These are phyloP conservation scores for Corbicula japonica DNA, from an alignment of 2,888 invertebrate species.

Conservation along the genomic window DNA sequence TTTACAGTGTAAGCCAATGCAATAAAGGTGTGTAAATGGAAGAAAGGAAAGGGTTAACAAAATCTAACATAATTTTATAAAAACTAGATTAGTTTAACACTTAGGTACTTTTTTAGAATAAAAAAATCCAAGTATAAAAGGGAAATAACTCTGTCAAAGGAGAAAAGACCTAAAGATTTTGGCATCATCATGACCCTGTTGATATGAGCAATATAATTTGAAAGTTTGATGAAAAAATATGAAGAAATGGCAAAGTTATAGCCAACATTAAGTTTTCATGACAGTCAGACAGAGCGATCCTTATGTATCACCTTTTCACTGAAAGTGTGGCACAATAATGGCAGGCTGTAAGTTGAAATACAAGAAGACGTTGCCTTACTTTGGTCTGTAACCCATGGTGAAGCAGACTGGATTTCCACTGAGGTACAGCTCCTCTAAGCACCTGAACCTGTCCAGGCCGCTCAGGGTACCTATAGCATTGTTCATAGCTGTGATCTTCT, in stretches of 20 bases:
- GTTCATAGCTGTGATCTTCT: conserved; percentile 67
- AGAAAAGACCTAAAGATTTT: too few species aligned
- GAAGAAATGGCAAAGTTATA: background rate
- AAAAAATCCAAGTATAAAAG: too few species aligned
- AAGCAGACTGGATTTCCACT: conserved; percentile 81
- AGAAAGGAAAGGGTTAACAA: too few species aligned
- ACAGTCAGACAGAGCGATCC: background rate
- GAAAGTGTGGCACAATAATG: background rate
- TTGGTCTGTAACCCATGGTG: conserved; percentile 79
- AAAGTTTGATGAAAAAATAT: too few species aligned
- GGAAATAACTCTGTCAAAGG: too few species aligned
- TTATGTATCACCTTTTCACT: background rate
- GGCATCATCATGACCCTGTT: too few species aligned
- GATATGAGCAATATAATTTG: background rate
- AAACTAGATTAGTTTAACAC: too few species aligned
- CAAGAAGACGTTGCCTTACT: conserved; percentile 63
- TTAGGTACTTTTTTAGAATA: too few species aligned
- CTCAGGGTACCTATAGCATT: conserved; percentile 75
- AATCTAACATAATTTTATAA: too few species aligned
- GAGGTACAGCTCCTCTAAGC: conserved; percentile 75
- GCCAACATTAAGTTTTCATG: background rate
- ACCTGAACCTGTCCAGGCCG: conserved; percentile 69
- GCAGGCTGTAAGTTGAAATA: background rate
- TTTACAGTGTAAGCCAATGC: too few species aligned
- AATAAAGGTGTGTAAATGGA: too few species aligned